These are phyloP conservation scores for Bambusicola thoracicus DNA, from an alignment of 2,113 vertebrate genomes.

Conservation along the genomic window DNA sequence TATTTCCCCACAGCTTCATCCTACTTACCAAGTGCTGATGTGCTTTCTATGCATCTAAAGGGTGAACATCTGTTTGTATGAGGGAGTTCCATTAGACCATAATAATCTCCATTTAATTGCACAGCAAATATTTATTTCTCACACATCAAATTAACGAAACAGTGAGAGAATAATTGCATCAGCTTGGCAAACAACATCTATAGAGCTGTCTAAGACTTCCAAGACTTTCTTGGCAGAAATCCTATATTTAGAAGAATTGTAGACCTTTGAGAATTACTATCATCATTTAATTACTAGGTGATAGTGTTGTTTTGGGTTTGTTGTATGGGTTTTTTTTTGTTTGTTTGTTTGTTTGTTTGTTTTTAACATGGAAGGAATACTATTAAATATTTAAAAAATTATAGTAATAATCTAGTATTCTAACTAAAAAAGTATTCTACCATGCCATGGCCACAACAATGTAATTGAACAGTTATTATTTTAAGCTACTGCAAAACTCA, in stretches of 20 bases:
- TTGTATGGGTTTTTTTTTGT: background rate
- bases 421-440: background rate
- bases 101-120: slow-evolving; percentile 73
- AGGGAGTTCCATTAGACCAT: slow-evolving; percentile 45
- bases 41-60: background rate
- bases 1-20: slow-evolving; percentile 5
- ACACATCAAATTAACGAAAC: slow-evolving; percentile 71
- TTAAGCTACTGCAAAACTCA: background rate
- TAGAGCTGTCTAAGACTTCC: slow-evolving; percentile 15
- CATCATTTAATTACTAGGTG: background rate
- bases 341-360: background rate
- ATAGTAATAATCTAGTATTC: no score
- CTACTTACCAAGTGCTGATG: slow-evolving; percentile 5
- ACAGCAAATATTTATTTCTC: slow-evolving; percentile 78
- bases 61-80: slow-evolving; percentile 50
- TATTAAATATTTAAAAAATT: background rate
- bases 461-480: background rate
- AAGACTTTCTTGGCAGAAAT: slow-evolving; percentile 48
- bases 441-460: background rate
- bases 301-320: background rate
- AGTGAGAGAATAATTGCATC: slow-evolving; percentile 49
- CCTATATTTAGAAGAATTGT: slow-evolving; percentile 9
- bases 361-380: background rate
- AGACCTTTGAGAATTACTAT: background rate
- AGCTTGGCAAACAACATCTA: slow-evolving; percentile 44